Base-by-base conservation (phyloP, 2,113 vertebrate species). In the Cheirogaleus medius region DNA sequence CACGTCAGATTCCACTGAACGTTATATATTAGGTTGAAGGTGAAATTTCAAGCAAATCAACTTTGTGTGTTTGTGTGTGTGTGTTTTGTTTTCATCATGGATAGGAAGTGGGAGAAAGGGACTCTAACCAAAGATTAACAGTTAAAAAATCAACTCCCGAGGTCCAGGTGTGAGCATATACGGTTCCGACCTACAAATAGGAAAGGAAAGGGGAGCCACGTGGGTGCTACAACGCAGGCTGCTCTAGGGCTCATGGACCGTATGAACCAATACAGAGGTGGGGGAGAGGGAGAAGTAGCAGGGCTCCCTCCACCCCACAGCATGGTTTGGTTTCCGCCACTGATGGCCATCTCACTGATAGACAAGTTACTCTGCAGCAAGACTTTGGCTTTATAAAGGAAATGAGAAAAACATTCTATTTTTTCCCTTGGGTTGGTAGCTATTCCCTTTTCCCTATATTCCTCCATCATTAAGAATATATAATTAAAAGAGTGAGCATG, bases 371-470 rank as follows among this genome's bases (percentile, higher is more conserved):
- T 82, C 29, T 89, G 80, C 64, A 64, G 25, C 42, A 86, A 91
- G 74, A 64, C 37, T 83, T 90, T 17, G 9, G 6, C 94, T 94
- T 96, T 82, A 58, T 87, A 90, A 90, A 78, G 11, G 32, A 96
- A 95, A 76, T 27, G 49, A 60, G 37, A 60, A 68, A 42, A 42
- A 56, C 10, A 21, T 82, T 77, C n/a, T 77, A 3, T 27, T 25
- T 52, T 78, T 85, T 27, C 12, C 23, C 66, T 37, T 93, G 29
- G 74, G 20, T 78, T 32, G 6, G 13, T 74, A 54, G 68, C 5
- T 54, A 5, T 60, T 78, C 32, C 29, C 21, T 47, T 63, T 81
- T 56, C 21, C 56, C 17, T 32, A 42, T 8, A 21, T 44, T 90
- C 32, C 94, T 77, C 80, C 39, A 44, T 81, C 69, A 87, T 85